Evolutionary conservation across 1,140 invertebrate genomes (phyloP), one percentile per base, ranked within the genome.

Genomic region (Gryon sp.): DNA sequence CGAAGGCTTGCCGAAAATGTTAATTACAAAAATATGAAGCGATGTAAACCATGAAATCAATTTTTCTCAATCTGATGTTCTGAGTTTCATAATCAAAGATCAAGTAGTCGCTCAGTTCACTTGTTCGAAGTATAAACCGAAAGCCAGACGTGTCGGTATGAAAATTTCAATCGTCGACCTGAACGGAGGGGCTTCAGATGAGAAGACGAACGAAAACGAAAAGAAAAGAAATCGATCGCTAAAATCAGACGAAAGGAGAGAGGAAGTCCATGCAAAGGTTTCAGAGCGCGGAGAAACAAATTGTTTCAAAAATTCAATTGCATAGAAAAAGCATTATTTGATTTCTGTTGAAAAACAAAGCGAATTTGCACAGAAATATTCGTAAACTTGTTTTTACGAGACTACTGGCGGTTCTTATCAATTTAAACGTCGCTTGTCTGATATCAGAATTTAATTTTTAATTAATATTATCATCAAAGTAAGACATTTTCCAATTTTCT

Each of bases 151-250:
- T 82, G 81, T 80, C 65, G 78, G 81, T 82, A 84, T 86, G 84
- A 85, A 87, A 87, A 83, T 85, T 86, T 86, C 84, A 85, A 85
- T 85, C 70, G 59, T 66, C 78, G 73, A 38, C 53, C 24, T 41
- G 24, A 52, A 60, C 34, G 50, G 62, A 66, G 60, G 57, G 57
- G 50, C 22, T 38, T 52, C 36, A 36, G 63, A 78, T 70, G 70
- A 68, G 76, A 70, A 80, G 68, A 41, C 38, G 46, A 19, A 30
- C 4, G 30, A 40, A 70, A 59, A 45, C 9, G 22, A 18, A 55
- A 34, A 43, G 46, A 53, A 57, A 69, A 66, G 50, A 59, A 66
- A 63, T 65, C 32, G 46, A 50, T 43, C 48, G 55, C 19, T 41
- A 53, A 36, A 41, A 75, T 52, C 41, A 59, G 48, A 26, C 34